Conservation (phyloP, 2,797 vertebrate genomes). For the Intellagama lesueurii region DNA sequence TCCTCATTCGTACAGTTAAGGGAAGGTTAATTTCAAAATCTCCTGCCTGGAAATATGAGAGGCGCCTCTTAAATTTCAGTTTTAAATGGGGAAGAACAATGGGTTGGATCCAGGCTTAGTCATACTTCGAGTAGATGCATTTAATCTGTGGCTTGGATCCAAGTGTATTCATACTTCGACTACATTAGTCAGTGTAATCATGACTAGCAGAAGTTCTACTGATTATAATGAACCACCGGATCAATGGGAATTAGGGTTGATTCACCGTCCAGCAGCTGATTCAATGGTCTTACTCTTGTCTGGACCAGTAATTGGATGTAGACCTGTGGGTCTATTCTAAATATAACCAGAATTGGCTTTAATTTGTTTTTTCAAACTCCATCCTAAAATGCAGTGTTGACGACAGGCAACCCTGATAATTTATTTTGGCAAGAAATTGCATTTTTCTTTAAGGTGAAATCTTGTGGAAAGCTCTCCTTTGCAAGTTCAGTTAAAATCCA, state of each 20-base stretch:
- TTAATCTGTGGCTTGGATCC: too few species aligned
- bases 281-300: too few species aligned
- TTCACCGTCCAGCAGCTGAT: too few species aligned
- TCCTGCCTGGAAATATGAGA: slow-evolving; percentile 32
- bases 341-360: background rate
- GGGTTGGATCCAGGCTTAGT: background rate
- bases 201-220: background rate
- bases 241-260: too few species aligned
- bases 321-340: background rate
- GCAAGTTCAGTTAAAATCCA: background rate
- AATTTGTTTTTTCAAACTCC: background rate
- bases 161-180: too few species aligned
- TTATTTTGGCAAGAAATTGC: background rate
- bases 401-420: accelerated
- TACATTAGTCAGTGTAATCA: background rate
- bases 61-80: slow-evolving; percentile 36
- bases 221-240: background rate
- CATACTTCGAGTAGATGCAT: background rate
- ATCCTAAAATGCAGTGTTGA: too few species aligned
- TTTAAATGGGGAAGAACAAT: background rate
- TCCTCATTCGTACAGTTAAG: slow-evolving; percentile 43
- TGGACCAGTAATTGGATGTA: too few species aligned
- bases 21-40: slow-evolving; percentile 62
- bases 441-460: background rate
- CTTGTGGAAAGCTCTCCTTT: background rate